Evolutionary conservation across 2,113 vertebrate genomes (phyloP).

Genomic region (Dipodomys merriami): DNA sequence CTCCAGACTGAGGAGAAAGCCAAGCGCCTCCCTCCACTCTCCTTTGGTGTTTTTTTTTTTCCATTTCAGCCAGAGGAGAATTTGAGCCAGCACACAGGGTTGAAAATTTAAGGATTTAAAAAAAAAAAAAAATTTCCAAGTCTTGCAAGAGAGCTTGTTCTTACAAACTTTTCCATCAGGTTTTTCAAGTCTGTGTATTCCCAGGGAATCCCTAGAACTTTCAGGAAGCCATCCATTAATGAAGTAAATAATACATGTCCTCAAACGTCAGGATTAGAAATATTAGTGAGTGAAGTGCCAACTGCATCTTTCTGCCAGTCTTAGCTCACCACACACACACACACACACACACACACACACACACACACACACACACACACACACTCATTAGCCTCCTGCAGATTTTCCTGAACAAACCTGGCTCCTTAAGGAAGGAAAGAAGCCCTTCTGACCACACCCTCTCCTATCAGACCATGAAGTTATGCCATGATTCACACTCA

Average conservation of each 20-base stretch:
- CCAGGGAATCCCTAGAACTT: constrained; percentile 20
- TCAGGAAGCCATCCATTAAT: neutral
- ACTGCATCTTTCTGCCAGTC: neutral
- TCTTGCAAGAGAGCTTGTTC: constrained; percentile 1
- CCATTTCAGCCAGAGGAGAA: constrained; percentile 7
- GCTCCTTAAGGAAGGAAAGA: no score
- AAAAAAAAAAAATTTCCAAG: neutral
- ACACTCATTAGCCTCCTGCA: neutral
- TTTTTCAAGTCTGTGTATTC: neutral
- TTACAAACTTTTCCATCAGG: neutral
- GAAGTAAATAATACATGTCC: constrained; percentile 7
- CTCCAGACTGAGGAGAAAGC: neutral
- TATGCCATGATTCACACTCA: neutral
- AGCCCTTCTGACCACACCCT: no score
- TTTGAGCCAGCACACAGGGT: neutral
- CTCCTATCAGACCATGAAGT: no score
- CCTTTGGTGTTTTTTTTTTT: neutral
- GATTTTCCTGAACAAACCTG: neutral
- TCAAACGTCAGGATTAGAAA: neutral
- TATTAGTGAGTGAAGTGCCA: neutral
- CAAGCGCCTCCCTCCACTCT: neutral
- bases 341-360: neutral
- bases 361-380: neutral
- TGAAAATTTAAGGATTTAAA: neutral
- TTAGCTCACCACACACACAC: neutral